phyloP scores from a whole-genome alignment of 2,797 vertebrate genomes.

The Coreius guichenoti region DNA sequence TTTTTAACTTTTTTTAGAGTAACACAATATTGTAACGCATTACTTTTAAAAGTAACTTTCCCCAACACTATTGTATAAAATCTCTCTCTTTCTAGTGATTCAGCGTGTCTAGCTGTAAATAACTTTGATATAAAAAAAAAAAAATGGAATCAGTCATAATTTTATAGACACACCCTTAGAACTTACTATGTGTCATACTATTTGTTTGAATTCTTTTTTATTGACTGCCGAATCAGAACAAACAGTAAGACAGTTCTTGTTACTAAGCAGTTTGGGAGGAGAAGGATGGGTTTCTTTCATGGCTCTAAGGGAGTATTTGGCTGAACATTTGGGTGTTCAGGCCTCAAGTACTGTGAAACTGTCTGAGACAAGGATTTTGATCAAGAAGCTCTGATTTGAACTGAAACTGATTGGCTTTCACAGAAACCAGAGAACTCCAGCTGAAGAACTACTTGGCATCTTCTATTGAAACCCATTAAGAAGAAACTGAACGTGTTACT shows the following conservation, averaged over 20 bases:
- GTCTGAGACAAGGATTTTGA: conserved; percentile 18
- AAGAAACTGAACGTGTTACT: conserved; percentile 30
- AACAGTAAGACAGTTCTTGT: conserved; percentile 21
- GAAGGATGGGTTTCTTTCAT: conserved; percentile 21
- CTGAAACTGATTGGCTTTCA: conserved; percentile 22
- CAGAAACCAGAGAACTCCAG: conserved; percentile 10
- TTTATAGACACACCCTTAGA: conserved; percentile 7
- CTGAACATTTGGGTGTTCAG: conserved; percentile 22
- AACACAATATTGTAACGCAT: no score
- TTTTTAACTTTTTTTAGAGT: not conserved
- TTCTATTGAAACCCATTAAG: conserved; percentile 18
- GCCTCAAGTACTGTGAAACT: conserved; percentile 23
- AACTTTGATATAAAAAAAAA: not conserved
- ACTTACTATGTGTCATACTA: conserved; percentile 10
- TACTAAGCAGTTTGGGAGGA: conserved; percentile 10
- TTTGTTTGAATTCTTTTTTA: conserved; percentile 17
- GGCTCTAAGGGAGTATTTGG: conserved; percentile 30
- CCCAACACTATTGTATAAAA: not conserved
- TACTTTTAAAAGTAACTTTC: no score
- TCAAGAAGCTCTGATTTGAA: conserved; percentile 23
- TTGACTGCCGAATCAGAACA: conserved; percentile 16
- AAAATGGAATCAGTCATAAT: not conserved
- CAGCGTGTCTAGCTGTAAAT: not conserved
- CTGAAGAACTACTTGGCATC: conserved; percentile 35
- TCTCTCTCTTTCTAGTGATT: not conserved